Base-by-base conservation (phyloP, 2,888 invertebrate species). In the Cheilosia vulpina region DNA sequence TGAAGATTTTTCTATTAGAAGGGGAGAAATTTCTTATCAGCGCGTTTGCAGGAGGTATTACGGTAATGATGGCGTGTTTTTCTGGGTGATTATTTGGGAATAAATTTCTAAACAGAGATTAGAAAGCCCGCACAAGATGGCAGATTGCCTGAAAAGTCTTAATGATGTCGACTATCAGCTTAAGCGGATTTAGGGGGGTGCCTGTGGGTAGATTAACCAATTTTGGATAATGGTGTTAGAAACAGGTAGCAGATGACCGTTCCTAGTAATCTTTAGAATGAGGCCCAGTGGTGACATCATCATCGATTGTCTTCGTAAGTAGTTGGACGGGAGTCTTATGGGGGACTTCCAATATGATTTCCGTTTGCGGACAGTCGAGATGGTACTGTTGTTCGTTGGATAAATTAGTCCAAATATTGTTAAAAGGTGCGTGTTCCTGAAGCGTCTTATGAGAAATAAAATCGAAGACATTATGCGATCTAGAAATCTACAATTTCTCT, bases 101-200 rank as follows among this genome's bases (percentile, higher is more conserved):
- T 66, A 66, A 82, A 77, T 82, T 77, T 66, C 11, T 13, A 24
- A 50, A 58, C 7, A 13, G 69, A 47, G 76, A 81, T 81, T 71
- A 57, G 24, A 58, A 50, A 58, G 69, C 43, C 63, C 81, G 57
- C 69, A 58, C 81, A 81, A 19, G 75, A 52, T 53, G 21, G 11
- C 15, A 27, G 73, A 41, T 75, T 19, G 17, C 1, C 45, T 11
- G 2, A 4, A 21, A 62, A 50, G 57, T 78, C 72, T 58, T 79
- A 31, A 63, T 47, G 19, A 63, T 57, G 60, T 52, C 38, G 9
- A 13, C 24, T 19, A 21, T 52, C n/a, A 62, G 50, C 19, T 62
- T 17, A 17, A 55, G 43, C 13, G 45, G 69, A 50, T 78, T 57
- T 63, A 11, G 47, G 34, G 11, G 41, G 53, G 60, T 77, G 21